A percentile compares a stretch with the other conserved stretches of the same genome.
phyloP scores from a whole-genome alignment of 2,888 invertebrate genomes.

The Tridacna crocea region DNA sequence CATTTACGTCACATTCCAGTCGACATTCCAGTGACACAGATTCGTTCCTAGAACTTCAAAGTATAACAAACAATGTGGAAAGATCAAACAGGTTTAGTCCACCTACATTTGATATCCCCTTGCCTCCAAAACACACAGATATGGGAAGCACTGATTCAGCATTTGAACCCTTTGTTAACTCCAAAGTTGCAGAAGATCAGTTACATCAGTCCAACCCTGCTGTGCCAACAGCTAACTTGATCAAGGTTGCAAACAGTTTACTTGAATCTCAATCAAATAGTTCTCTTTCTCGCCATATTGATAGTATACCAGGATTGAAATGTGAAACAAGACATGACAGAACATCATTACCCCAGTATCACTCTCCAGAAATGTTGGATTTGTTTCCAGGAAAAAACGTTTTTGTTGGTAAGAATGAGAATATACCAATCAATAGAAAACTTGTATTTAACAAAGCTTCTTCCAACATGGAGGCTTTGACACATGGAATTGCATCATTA shows the following conservation, averaged over 20 bases:
- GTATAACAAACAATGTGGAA: conserved; percentile 43
- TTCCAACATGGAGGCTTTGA: background rate
- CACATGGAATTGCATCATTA: background rate
- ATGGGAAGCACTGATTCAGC: conserved; percentile 39
- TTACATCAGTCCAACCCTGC: background rate
- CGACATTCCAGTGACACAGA: conserved; percentile 54
- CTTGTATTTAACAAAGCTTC: conserved; percentile 5
- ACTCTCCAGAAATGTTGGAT: conserved; percentile 20
- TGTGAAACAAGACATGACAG: conserved; percentile 10
- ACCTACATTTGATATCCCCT: conserved; percentile 14
- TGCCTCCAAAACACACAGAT: conserved; percentile 13
- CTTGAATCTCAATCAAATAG: conserved; percentile 10
- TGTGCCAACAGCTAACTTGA: conserved; percentile 7
- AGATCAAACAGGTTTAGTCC: conserved; percentile 24
- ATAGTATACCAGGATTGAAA: background rate
- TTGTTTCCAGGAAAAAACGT: conserved; percentile 15
- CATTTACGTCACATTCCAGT: conserved; percentile 52
- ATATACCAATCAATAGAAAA: conserved; percentile 15
- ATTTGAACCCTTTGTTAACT: conserved; percentile 50
- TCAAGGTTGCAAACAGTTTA: conserved; percentile 16
- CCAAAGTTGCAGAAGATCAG: background rate
- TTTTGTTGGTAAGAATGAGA: background rate
- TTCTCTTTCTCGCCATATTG: background rate
- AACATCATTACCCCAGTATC: conserved; percentile 3
- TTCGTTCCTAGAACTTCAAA: conserved; percentile 51